Conservation (phyloP, 1,140 invertebrate genomes). For the Lepidurus couesii region DNA sequence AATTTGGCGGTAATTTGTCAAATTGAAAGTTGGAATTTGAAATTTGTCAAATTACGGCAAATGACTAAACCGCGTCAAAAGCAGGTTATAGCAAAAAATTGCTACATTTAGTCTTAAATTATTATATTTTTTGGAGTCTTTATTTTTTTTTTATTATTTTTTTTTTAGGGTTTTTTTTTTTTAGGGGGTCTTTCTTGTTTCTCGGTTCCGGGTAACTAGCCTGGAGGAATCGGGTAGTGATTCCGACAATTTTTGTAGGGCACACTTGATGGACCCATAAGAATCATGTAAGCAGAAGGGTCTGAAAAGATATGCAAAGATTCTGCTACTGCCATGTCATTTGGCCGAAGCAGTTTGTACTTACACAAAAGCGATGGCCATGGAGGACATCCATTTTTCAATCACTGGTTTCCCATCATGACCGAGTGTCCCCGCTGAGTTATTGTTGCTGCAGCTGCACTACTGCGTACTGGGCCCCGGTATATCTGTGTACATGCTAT, state of each 20-base stretch:
- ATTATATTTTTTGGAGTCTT: too few relatives aligned
- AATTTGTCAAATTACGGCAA: too few relatives aligned
- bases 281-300: background rate
- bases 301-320: constrained; percentile 15
- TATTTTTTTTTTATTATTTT: too few relatives aligned
- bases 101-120: too few relatives aligned
- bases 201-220: background rate
- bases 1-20: too few relatives aligned
- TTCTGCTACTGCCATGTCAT: background rate
- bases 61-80: too few relatives aligned
- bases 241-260: background rate
- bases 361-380: background rate
- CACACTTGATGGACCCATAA: background rate
- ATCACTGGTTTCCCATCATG: background rate
- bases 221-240: background rate
- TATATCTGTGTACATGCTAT: background rate
- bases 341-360: background rate
- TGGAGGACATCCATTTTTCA: constrained; percentile 8
- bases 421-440: constrained; percentile 7
- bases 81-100: too few relatives aligned
- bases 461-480: background rate
- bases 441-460: constrained; percentile 7
- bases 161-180: too few relatives aligned
- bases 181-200: background rate
- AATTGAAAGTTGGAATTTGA: too few relatives aligned